Evolutionary conservation across 2,797 vertebrate species (phyloP).

Genomic region (Mormyrus hasselquistii): DNA sequence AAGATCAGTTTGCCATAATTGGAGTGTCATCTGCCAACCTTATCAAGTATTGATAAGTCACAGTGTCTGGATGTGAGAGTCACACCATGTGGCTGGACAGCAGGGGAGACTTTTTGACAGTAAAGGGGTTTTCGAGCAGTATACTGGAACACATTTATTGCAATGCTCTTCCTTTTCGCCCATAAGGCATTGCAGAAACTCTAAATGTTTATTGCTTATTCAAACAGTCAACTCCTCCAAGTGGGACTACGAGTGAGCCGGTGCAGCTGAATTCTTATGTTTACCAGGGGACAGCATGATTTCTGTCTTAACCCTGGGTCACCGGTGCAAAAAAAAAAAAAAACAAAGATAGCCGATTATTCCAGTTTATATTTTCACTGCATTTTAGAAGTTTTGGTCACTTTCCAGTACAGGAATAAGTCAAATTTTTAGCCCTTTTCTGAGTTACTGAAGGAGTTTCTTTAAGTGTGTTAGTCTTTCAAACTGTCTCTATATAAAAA

Average conservation of each 20-base stretch:
- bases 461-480: not conserved
- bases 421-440: not conserved
- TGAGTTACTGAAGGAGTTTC: not conserved
- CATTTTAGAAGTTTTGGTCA: not conserved
- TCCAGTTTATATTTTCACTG: not conserved
- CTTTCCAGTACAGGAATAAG: not conserved
- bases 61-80: not conserved
- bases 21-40: not conserved
- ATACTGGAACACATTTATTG: not conserved
- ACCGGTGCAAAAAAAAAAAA: not conserved
- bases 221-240: conserved; percentile 44
- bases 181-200: conserved; percentile 43
- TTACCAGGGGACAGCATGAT: not conserved
- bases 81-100: not conserved
- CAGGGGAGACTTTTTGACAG: not conserved
- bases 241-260: not conserved
- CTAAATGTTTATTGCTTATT: conserved; percentile 39
- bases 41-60: not conserved
- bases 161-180: conserved; percentile 11
- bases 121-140: not conserved
- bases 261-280: not conserved
- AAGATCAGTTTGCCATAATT: not conserved
- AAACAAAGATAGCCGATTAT: not conserved
- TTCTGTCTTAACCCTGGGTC: not conserved
- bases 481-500: not conserved